Percentiles rank a stretch among this genome's conserved stretches.
Conservation (phyloP, 2,888 invertebrate genomes). For the Hyles lineata region DNA sequence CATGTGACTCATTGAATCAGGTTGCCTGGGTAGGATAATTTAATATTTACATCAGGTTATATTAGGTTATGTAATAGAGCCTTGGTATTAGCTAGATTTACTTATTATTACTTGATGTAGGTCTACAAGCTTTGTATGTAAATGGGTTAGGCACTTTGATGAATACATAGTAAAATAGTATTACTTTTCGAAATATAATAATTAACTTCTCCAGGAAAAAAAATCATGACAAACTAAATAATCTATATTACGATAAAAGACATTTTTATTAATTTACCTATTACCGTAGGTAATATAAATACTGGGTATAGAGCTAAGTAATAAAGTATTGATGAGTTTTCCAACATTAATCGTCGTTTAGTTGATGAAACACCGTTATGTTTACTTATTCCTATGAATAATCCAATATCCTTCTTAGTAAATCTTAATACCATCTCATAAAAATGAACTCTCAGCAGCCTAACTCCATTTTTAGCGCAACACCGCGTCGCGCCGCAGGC, state of each 20-base stretch:
- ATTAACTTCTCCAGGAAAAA: no score
- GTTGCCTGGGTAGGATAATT: neutral
- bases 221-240: no score
- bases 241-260: no score
- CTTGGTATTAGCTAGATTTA: neutral
- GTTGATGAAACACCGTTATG: neutral
- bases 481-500: no score
- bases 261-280: no score
- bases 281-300: no score
- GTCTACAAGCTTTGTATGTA: neutral
- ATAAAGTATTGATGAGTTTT: no score
- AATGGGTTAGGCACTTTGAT: no score
- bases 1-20: neutral
- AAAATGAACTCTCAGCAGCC: neutral
- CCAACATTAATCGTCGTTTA: no score
- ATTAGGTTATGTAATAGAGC: neutral
- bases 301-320: no score
- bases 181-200: no score
- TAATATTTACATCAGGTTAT: neutral
- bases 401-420: conserved; percentile 2
- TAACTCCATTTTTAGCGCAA: neutral
- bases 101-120: neutral
- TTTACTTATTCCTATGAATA: neutral
- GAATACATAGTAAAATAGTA: no score
- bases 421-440: conserved; percentile 1